Evolutionary conservation across 2,113 vertebrate genomes (phyloP), one percentile per base, ranked within the genome.

Genomic region (Myotis yumanensis): DNA sequence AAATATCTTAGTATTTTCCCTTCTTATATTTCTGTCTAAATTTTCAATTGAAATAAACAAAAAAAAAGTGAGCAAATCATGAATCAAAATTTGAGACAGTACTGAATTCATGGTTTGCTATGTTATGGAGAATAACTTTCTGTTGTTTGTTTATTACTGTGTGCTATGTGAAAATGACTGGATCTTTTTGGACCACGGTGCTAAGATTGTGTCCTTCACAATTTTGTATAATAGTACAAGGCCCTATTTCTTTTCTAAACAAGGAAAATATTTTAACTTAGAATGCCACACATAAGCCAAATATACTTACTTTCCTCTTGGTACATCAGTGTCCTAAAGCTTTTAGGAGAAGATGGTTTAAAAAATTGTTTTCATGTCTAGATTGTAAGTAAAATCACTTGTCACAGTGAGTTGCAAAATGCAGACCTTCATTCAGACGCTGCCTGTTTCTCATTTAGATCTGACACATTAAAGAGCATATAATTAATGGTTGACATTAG

Each of bases 401-500:
- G 97, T 97, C 97, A 92, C 91, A 97, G 89, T 91, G 95, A 95
- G 90, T 97, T 97, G 89, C 96, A 96, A 98, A 98, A 98, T 96
- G 95, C 94, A 97, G 88, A 96, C 96, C 96, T 23, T 98, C 95
- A 46, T 98, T 98, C 97, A 97, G 97, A 97, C 97, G 85, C 97
- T 98, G 97, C 98, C 96, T 98, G 82, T 98, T 98, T 97, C 97
- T 98, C 98, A 97, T 98, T 98, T 98, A 95, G 94, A 97, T 97
- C 97, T 98, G 98, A 98, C 97, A 96, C 98, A 98, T 98, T 98
- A 98, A 98, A 98, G 98, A 98, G 98, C 98, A 98, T 98, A 95
- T 98, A 98, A 98, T 98, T 98, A 98, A 98, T 98, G 98, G 98
- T 97, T 98, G 98, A 98, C 98, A 98, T 98, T 98, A 98, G 97